Evolutionary conservation across 2,888 invertebrate species (phyloP).

Genomic region (Cerastis leucographa): DNA sequence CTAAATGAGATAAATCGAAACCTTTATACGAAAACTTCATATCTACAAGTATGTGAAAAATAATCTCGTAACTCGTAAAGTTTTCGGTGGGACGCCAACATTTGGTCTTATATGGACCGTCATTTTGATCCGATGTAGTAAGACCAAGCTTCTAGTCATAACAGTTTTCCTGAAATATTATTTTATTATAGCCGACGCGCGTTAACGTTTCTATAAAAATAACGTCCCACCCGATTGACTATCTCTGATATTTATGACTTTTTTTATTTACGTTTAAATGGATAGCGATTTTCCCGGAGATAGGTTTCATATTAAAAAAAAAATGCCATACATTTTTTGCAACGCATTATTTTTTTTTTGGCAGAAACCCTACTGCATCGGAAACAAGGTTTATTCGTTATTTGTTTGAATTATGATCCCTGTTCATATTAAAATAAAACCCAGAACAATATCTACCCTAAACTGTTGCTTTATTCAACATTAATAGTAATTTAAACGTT

Average conservation of each 20-base stretch:
- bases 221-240: conserved; percentile 18
- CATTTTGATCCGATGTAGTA: conserved; percentile 14
- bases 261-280: conserved; percentile 32
- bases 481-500: conserved; percentile 28
- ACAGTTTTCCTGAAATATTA: conserved; percentile 22
- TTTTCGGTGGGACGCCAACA: conserved; percentile 32
- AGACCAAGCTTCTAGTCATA: conserved; percentile 3
- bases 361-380: not conserved
- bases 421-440: not conserved
- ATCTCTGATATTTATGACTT: conserved; percentile 38
- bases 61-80: conserved; percentile 60
- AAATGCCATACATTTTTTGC: conserved; percentile 5
- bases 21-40: conserved; percentile 72
- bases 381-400: not conserved
- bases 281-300: conserved; percentile 2
- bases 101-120: conserved; percentile 12
- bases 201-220: conserved; percentile 39
- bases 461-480: conserved; percentile 20
- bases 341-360: not conserved
- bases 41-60: conserved; percentile 64
- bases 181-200: conserved; percentile 24
- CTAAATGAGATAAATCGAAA: conserved; percentile 80
- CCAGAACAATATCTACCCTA: not conserved
- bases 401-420: not conserved
- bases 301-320: conserved; percentile 20